Base-by-base conservation (phyloP, 2,888 invertebrate species). In the Eumerus sabulonum region DNA sequence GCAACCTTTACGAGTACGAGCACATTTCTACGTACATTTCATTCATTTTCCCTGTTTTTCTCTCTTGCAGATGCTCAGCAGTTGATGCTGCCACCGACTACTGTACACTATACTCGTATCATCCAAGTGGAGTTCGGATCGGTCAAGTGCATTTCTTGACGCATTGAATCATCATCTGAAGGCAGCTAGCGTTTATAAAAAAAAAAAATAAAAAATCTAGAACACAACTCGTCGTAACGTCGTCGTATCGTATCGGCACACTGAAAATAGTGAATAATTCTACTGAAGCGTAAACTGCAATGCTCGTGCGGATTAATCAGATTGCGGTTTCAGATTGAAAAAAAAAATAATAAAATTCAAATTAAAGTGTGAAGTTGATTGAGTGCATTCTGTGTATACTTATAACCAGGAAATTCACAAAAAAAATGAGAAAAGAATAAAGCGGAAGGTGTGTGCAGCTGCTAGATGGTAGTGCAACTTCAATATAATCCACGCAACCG, bases 101-200 rank as follows among this genome's bases (percentile, higher is more conserved):
- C 79, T 79, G 79, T 79, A 68, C 68, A 73, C 79, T 64, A 73
- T 73, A 74, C 70, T 68, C 73, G 56, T 51, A 79, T 68, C 74
- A 70, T 79, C 79, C 63, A 79, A 79, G 73, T 45, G 18, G 53
- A 64, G 73, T 66, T 79, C 70, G 73, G 79, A 44, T 74, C 79
- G 79, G 79, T 79, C 79, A 79, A 79, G 79, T 79, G 74, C 79
- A 79, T 54, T 73, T 68, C 79, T 79, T 73, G 67, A 68, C 67
- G 67, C 72, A 67, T 72, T 72, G 79, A 64, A 73, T 73, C 79
- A 73, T 79, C 77, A 70, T 64, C 60, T 40, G 51, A 14, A 51
- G 67, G 45, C 57, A 45, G 16, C 44, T 59, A 44, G n/a, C 40
- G 35, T 45, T 35, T 35, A 45, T 54, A 54, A 42, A 36, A 13